Evolutionary conservation across 2,113 vertebrate species (phyloP).

Genomic region (Myotis lucifugus): DNA sequence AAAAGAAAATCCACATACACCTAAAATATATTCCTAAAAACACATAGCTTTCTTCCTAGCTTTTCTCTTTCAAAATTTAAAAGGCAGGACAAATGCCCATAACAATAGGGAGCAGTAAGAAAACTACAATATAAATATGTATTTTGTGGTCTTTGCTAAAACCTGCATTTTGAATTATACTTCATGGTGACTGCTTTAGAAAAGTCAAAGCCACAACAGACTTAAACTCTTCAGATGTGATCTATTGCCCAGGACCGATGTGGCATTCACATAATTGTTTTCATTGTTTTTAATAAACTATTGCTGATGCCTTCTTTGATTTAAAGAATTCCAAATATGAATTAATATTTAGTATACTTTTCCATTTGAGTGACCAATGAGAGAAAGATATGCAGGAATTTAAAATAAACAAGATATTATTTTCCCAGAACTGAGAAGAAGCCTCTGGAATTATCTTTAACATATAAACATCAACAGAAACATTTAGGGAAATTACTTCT

Average conservation of each 20-base stretch:
- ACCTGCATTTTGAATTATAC: constrained; percentile 74
- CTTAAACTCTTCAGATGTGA: constrained; percentile 63
- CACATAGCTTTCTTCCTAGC: constrained; percentile 51
- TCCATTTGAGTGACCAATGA: constrained; percentile 57
- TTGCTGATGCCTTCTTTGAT: constrained; percentile 70
- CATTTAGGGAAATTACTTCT: background rate
- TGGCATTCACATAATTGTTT: constrained; percentile 64
- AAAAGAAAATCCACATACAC: background rate
- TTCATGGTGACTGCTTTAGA: constrained; percentile 77
- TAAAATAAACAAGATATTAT: constrained; percentile 62
- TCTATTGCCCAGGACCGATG: constrained; percentile 66
- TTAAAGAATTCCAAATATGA: constrained; percentile 79
- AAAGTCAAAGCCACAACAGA: constrained; percentile 73
- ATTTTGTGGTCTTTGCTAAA: constrained; percentile 74
- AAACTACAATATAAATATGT: constrained; percentile 75
- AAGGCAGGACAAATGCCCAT: constrained; percentile 69
- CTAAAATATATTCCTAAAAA: constrained; percentile 69
- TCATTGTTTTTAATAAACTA: constrained; percentile 75
- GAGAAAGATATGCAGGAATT: constrained; percentile 38
- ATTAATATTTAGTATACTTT: constrained; percentile 48
- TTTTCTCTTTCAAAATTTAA: constrained; percentile 65
- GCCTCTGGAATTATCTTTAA: constrained; percentile 10
- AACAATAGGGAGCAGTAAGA: constrained; percentile 72
- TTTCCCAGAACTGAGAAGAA: constrained; percentile 44
- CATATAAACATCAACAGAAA: background rate